These are phyloP conservation scores for Tenebrio molitor DNA, from an alignment of 1,140 invertebrate species.

Conservation along the genomic window DNA sequence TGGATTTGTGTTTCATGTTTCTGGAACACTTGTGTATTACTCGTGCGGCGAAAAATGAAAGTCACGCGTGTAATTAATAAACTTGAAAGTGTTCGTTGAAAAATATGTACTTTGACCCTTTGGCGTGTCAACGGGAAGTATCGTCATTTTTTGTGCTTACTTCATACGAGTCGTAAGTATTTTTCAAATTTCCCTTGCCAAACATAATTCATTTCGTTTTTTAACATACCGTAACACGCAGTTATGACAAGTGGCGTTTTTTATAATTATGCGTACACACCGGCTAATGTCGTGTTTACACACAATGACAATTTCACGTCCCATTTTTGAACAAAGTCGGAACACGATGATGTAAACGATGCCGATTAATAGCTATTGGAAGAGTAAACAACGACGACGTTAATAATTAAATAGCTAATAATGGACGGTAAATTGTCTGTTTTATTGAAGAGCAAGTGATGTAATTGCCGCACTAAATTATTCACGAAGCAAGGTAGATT, in stretches of 20 bases:
- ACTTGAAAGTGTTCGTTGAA: not conserved
- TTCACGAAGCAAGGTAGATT: no score
- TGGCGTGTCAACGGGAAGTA: conserved; percentile 4
- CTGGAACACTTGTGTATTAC: no score
- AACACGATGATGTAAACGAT: not conserved
- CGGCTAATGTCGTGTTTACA: conserved; percentile 6
- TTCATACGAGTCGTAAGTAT: not conserved
- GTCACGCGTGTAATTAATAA: no score
- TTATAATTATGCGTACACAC: conserved; percentile 12
- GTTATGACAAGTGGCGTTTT: conserved; percentile 12
- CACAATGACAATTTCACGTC: not conserved
- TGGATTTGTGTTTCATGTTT: no score
- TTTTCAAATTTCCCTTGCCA: not conserved
- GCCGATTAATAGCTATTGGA: not conserved
- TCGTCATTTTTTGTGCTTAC: not conserved
- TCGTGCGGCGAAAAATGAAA: not conserved
- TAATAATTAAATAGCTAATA: conserved; percentile 20
- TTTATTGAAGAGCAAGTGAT: not conserved
- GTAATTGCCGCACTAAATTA: not conserved
- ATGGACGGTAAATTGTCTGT: conserved; percentile 4
- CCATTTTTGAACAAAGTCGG: not conserved
- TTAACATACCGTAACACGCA: conserved; percentile 25
- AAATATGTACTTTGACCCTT: not conserved
- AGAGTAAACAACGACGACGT: not conserved
- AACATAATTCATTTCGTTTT: conserved; percentile 10